phyloP scores from a whole-genome alignment of 1,140 invertebrate genomes.

The Pseudomyrmex concolor region DNA sequence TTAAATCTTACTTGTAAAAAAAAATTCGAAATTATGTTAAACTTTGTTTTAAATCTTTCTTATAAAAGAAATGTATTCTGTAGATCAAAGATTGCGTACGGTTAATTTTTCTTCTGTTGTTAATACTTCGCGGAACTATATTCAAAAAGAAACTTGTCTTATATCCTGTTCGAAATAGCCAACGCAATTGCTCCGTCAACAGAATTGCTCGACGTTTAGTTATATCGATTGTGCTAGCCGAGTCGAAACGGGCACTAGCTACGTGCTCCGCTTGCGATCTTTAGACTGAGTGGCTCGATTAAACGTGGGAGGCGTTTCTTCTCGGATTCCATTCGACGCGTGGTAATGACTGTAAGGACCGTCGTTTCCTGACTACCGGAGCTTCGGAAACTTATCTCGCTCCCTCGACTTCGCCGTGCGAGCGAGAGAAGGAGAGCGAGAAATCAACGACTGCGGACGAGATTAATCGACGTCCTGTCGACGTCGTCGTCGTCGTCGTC shows the following conservation, averaged over 20 bases:
- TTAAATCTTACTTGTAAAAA: too few relatives aligned
- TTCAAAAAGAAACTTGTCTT: conserved; percentile 1
- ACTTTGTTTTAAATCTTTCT: too few relatives aligned
- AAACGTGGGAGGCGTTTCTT: conserved; percentile 59
- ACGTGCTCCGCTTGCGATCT: conserved; percentile 55
- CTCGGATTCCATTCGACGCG: conserved; percentile 56
- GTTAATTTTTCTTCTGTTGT: background rate
- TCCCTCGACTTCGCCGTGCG: background rate
- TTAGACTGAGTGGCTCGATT: conserved; percentile 59
- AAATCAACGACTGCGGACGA: conserved; percentile 43
- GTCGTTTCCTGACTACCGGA: conserved; percentile 59
- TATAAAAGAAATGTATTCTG: too few relatives aligned
- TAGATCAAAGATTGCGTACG: too few relatives aligned
- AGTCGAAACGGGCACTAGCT: conserved; percentile 48
- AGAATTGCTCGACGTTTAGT: background rate
- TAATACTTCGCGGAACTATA: background rate
- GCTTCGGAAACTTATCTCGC: conserved; percentile 58
- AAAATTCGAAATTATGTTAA: too few relatives aligned
- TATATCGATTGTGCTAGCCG: conserved; percentile 45
- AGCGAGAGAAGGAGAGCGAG: conserved; percentile 1
- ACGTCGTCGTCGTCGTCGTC: conserved; percentile 27
- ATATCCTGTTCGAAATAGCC: background rate
- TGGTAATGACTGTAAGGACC: conserved; percentile 60
- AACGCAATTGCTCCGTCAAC: conserved; percentile 26
- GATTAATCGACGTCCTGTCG: conserved; percentile 57